Evolutionary conservation across 2,888 invertebrate species (phyloP), one percentile per base, ranked within the genome.

Genomic region (Eupithecia subfuscata): DNA sequence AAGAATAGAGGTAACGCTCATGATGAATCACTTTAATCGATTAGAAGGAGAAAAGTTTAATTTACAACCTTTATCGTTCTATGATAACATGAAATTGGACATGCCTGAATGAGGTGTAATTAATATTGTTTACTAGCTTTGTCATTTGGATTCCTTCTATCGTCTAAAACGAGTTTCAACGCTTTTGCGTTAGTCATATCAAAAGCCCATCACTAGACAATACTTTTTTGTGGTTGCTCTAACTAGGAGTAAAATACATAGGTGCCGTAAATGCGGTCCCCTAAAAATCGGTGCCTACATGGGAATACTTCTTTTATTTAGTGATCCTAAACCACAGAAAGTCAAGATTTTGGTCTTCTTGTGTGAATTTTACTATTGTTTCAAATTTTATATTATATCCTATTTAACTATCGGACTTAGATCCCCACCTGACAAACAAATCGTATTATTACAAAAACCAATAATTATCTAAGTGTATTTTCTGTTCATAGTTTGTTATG

Each of bases 1-100:
- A 45, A 75, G 63, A 34, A 74, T 60, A 73, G 75, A 71, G 60
- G 78, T 63, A 63, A 74, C 43, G 48, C 34, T 67, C 67, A 67
- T 67, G 40, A 37, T 67, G 40, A 40, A 67, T 67, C 67, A 34
- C 37, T 40, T 37, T 34, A n/a, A 40, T 67, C 37, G 11, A 67
- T 67, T 67, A 64, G 25, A 22, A 34, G 64, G 64, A 34, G 34
- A 34, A 18, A 64, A 34, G 6, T 64, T 64, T 64, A 18, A 60
- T 25, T 60, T 12, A 34, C 16, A 16, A 34, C 64, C 18, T 34
- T 64, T 64, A 64, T 34, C 34, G 64, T 34, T 64, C 18, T 34
- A 34, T 34, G 64, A 64, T 64, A 64, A 34, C 16, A 64, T 16
- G 1, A 64, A 64, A 64, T 64, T 64, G 64, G 64, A 34, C 60